Conservation (phyloP, 2,797 vertebrate genomes). For the Cyprinodon diabolis region DNA sequence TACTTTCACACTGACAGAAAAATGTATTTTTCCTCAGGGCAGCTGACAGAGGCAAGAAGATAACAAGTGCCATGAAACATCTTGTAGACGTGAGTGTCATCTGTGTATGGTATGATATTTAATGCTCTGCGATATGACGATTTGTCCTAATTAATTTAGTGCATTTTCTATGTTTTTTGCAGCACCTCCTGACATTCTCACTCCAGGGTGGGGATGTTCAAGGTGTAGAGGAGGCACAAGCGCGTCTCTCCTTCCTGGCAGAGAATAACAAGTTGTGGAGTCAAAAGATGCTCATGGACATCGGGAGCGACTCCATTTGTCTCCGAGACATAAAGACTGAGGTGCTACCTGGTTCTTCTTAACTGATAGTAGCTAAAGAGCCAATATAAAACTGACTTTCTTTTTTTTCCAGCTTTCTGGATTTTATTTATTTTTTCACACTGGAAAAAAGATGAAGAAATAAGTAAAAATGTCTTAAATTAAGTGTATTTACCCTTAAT, state of each 20-base stretch:
- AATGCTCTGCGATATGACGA: background rate
- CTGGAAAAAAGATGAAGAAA: too few species aligned
- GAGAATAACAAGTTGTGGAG: conserved; percentile 83
- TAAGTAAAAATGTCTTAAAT: too few species aligned
- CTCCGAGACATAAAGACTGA: conserved; percentile 72
- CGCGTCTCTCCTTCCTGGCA: conserved; percentile 80
- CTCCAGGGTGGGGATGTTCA: conserved; percentile 83
- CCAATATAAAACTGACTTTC: background rate
- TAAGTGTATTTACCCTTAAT: too few species aligned
- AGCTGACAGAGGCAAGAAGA: conserved; percentile 33
- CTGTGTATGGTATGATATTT: background rate
- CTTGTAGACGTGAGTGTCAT: conserved; percentile 82
- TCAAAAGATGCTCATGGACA: conserved; percentile 84
- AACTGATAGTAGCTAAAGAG: too few species aligned
- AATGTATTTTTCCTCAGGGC: conserved; percentile 14
- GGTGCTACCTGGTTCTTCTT: conserved; percentile 44
- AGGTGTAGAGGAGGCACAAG: conserved; percentile 85
- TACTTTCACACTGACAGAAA: background rate
- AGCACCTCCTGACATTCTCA: conserved; percentile 86
- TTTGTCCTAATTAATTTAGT: background rate
- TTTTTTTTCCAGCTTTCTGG: background rate
- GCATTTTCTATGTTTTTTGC: background rate
- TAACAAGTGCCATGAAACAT: conserved; percentile 81
- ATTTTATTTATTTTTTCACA: background rate
- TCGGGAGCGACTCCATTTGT: conserved; percentile 37